phyloP scores from a whole-genome alignment of 2,113 vertebrate genomes.

The Lynx canadensis region DNA sequence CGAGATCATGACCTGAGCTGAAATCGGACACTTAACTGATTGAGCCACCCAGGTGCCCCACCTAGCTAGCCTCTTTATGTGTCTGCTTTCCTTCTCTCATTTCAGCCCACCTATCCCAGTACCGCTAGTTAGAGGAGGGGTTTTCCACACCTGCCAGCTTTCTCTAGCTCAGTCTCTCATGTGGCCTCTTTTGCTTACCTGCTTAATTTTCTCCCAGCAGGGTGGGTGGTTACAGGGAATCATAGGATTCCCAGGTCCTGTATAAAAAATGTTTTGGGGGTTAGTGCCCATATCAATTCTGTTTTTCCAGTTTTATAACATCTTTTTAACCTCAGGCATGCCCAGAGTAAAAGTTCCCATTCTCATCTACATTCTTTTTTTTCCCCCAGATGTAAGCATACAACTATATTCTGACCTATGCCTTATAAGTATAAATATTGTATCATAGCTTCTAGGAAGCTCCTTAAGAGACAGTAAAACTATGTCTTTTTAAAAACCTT shows the following conservation, averaged over 20 bases:
- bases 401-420: neutral
- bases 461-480: neutral
- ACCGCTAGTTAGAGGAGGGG: neutral
- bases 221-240: neutral
- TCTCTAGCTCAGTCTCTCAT: neutral
- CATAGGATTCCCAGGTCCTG: neutral
- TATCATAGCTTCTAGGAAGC: neutral
- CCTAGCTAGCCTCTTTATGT: neutral
- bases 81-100: neutral
- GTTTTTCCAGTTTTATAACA: neutral
- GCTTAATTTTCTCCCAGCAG: neutral
- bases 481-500: neutral
- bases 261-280: neutral
- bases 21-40: too few relatives aligned
- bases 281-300: neutral
- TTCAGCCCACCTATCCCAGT: neutral
- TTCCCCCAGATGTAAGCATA: neutral
- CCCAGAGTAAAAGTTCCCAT: neutral
- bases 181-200: neutral
- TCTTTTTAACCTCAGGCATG: neutral
- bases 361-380: neutral
- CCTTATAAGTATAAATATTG: neutral
- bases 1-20: too few relatives aligned
- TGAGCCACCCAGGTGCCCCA: too few relatives aligned
- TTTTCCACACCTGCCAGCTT: neutral